phyloP scores from a whole-genome alignment of 2,797 vertebrate species.

The Amniataba percoides region DNA sequence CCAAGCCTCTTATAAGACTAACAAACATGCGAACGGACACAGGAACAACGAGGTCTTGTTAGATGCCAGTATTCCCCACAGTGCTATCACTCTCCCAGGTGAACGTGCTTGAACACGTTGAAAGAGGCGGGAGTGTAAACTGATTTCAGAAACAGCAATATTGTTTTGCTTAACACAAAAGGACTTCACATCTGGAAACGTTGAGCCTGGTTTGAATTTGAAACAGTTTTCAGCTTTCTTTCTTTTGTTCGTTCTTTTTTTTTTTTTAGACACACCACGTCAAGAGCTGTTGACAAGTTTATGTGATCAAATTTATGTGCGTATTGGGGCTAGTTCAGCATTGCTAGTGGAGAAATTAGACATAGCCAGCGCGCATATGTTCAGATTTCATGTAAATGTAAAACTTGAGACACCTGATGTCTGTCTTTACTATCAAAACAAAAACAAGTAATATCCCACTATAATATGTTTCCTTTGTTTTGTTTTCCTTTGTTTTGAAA shows the following conservation, averaged over 20 bases:
- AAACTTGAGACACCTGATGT: neutral
- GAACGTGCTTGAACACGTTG: neutral
- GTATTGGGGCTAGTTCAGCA: neutral
- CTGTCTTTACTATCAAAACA: no score
- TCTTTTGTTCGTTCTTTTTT: neutral
- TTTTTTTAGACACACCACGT: neutral
- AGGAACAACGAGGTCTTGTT: constrained; percentile 43
- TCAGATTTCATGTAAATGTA: neutral
- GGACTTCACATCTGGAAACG: constrained; percentile 49
- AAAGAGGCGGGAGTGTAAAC: constrained; percentile 28
- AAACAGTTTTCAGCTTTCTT: neutral
- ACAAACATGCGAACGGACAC: constrained; percentile 20
- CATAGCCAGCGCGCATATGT: neutral
- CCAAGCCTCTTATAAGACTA: neutral
- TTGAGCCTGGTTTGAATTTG: constrained; percentile 11
- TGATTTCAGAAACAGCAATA: constrained; percentile 35
- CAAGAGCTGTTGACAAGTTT: constrained; percentile 14
- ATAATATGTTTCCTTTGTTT: no score
- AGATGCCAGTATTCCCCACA: constrained; percentile 26
- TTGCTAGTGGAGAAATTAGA: neutral
- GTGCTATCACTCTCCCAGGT: constrained; percentile 4
- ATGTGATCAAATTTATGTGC: no score
- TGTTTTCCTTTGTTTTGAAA: no score
- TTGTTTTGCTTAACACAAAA: constrained; percentile 3
- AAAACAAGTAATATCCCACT: no score